These are phyloP conservation scores for Rhynchonema sp. DNA, from an alignment of 2,888 invertebrate species.

Conservation along the genomic window DNA sequence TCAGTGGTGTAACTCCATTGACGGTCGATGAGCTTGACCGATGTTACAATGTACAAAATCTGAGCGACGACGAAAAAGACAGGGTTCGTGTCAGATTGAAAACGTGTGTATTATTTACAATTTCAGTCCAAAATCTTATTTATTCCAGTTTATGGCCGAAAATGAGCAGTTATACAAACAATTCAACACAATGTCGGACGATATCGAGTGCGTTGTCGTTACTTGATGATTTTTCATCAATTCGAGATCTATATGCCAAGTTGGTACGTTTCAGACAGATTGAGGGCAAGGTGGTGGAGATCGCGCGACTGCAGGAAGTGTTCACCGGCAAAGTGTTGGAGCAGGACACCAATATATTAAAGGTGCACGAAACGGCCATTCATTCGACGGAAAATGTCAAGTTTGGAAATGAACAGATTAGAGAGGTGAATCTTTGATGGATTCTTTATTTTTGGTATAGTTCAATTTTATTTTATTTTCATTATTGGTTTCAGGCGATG, in stretches of 20 bases:
- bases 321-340: slow-evolving; percentile 71
- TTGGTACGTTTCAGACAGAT: slow-evolving; percentile 11
- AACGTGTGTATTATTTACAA: too few species aligned
- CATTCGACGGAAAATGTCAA: slow-evolving; percentile 80
- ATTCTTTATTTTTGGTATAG: too few species aligned
- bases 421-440: too few species aligned
- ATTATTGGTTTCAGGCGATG: slow-evolving; percentile 44
- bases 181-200: slow-evolving; percentile 65
- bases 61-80: too few species aligned
- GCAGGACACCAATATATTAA: slow-evolving; percentile 55
- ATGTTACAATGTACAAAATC: too few species aligned
- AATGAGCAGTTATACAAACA: slow-evolving; percentile 68
- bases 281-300: slow-evolving; percentile 61
- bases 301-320: slow-evolving; percentile 76
- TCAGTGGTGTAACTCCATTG: too few species aligned
- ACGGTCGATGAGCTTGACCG: too few species aligned
- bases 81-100: too few species aligned
- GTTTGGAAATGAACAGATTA: slow-evolving; percentile 82
- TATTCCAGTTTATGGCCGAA: slow-evolving; percentile 57
- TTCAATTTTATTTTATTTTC: too few species aligned
- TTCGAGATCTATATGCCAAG: neutral
- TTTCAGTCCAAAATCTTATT: too few species aligned
- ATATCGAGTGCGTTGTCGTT: slow-evolving; percentile 59
- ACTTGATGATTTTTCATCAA: neutral
- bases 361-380: slow-evolving; percentile 63